These are phyloP conservation scores for Magallana ariakensis DNA, from an alignment of 1,140 invertebrate species.

Conservation along the genomic window DNA sequence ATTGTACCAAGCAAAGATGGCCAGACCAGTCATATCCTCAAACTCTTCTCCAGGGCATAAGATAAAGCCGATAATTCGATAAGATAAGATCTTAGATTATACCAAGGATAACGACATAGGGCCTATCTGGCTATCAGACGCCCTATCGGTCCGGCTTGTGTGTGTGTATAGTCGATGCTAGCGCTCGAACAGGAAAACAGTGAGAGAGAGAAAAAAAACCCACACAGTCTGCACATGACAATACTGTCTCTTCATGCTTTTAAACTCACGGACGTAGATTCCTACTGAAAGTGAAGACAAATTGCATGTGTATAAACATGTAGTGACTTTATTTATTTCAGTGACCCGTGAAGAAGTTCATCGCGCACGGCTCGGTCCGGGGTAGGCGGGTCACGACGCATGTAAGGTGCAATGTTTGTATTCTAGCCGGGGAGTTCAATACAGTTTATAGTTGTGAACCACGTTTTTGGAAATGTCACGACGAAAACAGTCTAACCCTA, in stretches of 20 bases:
- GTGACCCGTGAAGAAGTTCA: constrained; percentile 53
- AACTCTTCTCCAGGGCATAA: constrained; percentile 28
- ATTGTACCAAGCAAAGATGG: constrained; percentile 15
- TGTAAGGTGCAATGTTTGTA: constrained; percentile 57
- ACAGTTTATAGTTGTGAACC: constrained; percentile 35
- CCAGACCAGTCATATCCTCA: constrained; percentile 1
- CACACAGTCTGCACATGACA: background rate
- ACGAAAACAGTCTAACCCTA: constrained; percentile 85
- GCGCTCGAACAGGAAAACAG: background rate
- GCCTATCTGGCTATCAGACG: constrained; percentile 14
- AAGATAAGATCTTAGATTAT: constrained; percentile 27
- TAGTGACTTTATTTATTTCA: constrained; percentile 23
- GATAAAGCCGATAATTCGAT: constrained; percentile 31
- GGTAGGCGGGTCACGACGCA: constrained; percentile 60
- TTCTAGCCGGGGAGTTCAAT: constrained; percentile 51
- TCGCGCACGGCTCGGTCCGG: constrained; percentile 54
- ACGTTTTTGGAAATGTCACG: constrained; percentile 82
- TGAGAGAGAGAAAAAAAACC: background rate
- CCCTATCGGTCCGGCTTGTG: background rate
- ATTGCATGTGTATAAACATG: constrained; percentile 31
- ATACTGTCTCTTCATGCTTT: background rate
- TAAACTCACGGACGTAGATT: background rate
- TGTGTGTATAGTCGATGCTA: constrained; percentile 17
- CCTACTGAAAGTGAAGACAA: constrained; percentile 14
- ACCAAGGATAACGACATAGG: background rate